A percentile compares a stretch with the other conserved stretches of the same genome.
phyloP scores from a whole-genome alignment of 2,888 invertebrate genomes.

The Melieria picta region DNA sequence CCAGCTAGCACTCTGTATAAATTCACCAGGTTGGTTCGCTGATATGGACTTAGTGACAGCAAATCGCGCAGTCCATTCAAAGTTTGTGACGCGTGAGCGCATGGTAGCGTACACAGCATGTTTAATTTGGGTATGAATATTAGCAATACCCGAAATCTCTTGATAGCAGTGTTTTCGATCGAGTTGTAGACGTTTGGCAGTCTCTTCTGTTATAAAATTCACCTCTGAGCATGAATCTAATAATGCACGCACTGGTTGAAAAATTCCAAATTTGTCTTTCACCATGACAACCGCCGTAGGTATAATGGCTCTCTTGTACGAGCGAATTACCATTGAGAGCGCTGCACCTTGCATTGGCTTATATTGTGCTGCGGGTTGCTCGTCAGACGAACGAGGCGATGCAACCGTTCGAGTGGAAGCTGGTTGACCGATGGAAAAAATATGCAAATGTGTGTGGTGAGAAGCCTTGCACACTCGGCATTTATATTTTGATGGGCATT shows the following conservation, averaged over 20 bases:
- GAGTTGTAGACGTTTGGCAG: slow-evolving; percentile 33
- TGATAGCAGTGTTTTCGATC: slow-evolving; percentile 15
- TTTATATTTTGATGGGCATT: slow-evolving; percentile 15
- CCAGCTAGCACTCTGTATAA: slow-evolving; percentile 17
- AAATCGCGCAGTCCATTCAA: slow-evolving; percentile 32
- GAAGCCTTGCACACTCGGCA: slow-evolving; percentile 1
- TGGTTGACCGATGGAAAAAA: neutral
- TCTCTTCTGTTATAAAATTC: slow-evolving; percentile 34
- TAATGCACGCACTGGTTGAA: slow-evolving; percentile 31
- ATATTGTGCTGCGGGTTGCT: neutral
- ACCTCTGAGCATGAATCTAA: slow-evolving; percentile 30
- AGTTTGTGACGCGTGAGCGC: slow-evolving; percentile 30
- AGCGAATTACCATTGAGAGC: neutral
- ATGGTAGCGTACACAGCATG: slow-evolving; percentile 24
- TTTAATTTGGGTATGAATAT: slow-evolving; percentile 29
- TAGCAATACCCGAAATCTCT: slow-evolving; percentile 34
- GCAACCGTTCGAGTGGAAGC: too few species aligned
- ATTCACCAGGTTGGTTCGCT: slow-evolving; percentile 20
- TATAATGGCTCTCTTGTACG: slow-evolving; percentile 8
- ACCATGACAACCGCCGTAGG: slow-evolving; percentile 26
- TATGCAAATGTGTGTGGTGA: slow-evolving; percentile 15
- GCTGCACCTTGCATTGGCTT: neutral
- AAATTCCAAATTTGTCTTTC: slow-evolving; percentile 14
- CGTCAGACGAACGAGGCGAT: too few species aligned
- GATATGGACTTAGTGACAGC: slow-evolving; percentile 36